Conservation (phyloP, 2,797 vertebrate genomes). For the Cichlasoma orientale region DNA sequence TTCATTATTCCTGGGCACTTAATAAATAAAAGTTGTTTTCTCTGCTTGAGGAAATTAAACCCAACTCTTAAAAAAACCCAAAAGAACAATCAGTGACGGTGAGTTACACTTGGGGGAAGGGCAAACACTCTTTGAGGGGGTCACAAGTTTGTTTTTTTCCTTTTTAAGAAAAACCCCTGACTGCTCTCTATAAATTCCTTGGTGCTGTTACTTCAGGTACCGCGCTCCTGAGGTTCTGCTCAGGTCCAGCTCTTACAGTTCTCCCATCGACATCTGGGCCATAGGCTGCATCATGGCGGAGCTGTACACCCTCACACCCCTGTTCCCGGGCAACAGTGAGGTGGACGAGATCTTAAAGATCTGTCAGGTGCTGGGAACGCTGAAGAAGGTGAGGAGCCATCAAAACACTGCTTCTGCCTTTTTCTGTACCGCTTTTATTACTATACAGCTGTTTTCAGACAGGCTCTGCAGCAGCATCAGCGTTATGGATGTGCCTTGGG, state of each 20-base stretch:
- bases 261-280: constrained; percentile 95
- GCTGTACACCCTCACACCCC: constrained; percentile 89
- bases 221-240: constrained; percentile 92
- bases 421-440: neutral
- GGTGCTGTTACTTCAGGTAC: constrained; percentile 80
- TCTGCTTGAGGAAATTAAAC: too few species aligned
- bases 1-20: too few species aligned
- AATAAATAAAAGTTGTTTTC: too few species aligned
- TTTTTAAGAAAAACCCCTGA: too few species aligned
- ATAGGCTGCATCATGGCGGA: constrained; percentile 97
- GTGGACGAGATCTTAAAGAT: constrained; percentile 97
- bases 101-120: too few species aligned
- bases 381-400: constrained; percentile 86
- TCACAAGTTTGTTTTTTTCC: neutral
- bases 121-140: neutral
- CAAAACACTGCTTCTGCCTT: neutral
- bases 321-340: constrained; percentile 94
- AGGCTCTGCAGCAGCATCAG: neutral
- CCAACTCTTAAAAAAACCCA: too few species aligned
- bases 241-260: constrained; percentile 89
- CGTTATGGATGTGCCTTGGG: too few species aligned
- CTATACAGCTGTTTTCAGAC: neutral
- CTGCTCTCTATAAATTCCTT: neutral
- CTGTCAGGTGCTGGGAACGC: constrained; percentile 93
- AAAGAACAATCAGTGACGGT: too few species aligned